A percentile compares a stretch with the other conserved stretches of the same genome.
Conservation (phyloP, 2,888 invertebrate species). For the Caenorhabditis japonica region DNA sequence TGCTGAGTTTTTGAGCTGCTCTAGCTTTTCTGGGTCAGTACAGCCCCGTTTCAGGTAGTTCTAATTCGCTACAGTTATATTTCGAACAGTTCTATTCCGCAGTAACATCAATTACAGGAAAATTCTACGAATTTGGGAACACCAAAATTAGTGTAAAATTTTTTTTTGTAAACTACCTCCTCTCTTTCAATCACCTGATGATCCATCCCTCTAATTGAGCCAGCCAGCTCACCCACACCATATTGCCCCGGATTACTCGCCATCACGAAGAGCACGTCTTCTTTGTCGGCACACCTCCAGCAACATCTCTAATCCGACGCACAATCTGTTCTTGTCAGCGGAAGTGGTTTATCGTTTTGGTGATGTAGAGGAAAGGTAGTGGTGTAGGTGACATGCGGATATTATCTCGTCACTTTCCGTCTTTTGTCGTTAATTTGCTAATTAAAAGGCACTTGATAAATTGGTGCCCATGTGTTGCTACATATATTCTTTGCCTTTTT, state of each 20-base stretch:
- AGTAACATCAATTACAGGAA: too few species aligned
- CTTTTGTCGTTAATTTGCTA: constrained; percentile 27
- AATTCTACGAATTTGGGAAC: too few species aligned
- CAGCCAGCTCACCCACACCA: constrained; percentile 2
- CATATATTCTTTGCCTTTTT: constrained; percentile 1
- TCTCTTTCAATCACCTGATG: not conserved
- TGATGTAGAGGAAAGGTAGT: constrained; percentile 1
- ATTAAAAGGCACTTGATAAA: constrained; percentile 41
- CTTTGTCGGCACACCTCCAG: not conserved
- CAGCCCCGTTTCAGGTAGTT: too few species aligned
- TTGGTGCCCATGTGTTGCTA: constrained; percentile 21
- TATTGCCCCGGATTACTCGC: constrained; percentile 3
- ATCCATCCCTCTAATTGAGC: constrained; percentile 9
- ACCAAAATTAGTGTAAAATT: too few species aligned
- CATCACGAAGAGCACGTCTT: not conserved
- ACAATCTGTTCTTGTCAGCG: constrained; percentile 20
- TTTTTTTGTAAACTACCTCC: not conserved
- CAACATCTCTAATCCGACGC: constrained; percentile 19
- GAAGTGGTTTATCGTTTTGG: constrained; percentile 13
- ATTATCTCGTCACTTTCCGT: constrained; percentile 35
- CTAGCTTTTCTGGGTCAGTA: too few species aligned
- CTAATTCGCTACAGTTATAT: too few species aligned
- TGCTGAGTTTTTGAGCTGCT: too few species aligned
- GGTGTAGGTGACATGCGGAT: constrained; percentile 16
- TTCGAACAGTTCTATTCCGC: too few species aligned